Conservation (phyloP, 2,888 invertebrate genomes). For the Pachliopta kotzebuea region DNA sequence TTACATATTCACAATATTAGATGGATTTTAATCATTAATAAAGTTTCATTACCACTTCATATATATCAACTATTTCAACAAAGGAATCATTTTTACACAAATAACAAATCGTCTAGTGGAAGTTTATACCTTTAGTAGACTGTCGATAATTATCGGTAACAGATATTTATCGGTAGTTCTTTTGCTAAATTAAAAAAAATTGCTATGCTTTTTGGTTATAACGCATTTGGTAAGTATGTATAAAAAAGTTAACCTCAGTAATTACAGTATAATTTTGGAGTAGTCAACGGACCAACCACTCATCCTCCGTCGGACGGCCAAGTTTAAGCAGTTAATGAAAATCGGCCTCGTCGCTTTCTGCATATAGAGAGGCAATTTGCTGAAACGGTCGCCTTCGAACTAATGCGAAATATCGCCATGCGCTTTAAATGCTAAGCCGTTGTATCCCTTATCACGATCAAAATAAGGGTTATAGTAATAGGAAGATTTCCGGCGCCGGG, state of each 20-base stretch:
- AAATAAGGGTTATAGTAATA: constrained; percentile 32
- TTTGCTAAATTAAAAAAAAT: too few relatives aligned
- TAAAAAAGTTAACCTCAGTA: constrained; percentile 10
- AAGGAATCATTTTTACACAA: too few relatives aligned
- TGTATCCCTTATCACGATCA: constrained; percentile 40
- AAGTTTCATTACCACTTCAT: too few relatives aligned
- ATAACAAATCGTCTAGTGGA: too few relatives aligned
- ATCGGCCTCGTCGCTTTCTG: constrained; percentile 66
- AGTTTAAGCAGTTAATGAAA: constrained; percentile 65
- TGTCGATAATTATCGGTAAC: too few relatives aligned
- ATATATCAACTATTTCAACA: too few relatives aligned
- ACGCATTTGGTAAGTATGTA: not conserved
- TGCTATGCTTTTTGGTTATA: too few relatives aligned
- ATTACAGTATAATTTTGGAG: constrained; percentile 34
- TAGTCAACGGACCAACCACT: constrained; percentile 40
- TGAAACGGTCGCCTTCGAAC: constrained; percentile 62
- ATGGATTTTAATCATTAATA: too few relatives aligned
- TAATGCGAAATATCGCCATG: constrained; percentile 59
- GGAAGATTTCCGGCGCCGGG: constrained; percentile 32
- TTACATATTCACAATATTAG: too few relatives aligned
- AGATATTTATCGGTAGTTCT: too few relatives aligned
- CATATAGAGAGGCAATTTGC: constrained; percentile 72
- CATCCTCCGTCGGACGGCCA: constrained; percentile 49
- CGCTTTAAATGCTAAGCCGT: constrained; percentile 39
- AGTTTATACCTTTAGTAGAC: too few relatives aligned